Evolutionary conservation across 2,888 invertebrate genomes (phyloP), one percentile per base, ranked within the genome.

Genomic region (Nomada lathburiana): DNA sequence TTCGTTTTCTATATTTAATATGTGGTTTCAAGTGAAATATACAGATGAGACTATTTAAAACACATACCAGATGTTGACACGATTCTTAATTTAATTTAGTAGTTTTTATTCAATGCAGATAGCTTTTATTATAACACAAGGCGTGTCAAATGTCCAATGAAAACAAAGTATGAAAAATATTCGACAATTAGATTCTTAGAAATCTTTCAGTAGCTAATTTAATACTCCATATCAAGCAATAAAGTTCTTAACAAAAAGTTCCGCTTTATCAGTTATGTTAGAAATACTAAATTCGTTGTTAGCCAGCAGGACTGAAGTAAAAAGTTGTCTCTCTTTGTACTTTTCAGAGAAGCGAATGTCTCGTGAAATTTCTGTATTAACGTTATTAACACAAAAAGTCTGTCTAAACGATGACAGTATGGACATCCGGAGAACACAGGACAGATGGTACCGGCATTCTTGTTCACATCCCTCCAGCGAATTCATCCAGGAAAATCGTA

Each of bases 401-500:
- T 52, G 72, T 60, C 29, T 26, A 29, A 42, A 65, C 29, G 47
- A 42, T 60, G 83, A 71, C 72, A 76, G 68, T 47, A 73, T 20
- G 63, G 20, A 57, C 70, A 71, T 42, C 63, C 57, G 13, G 71
- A 20, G 76, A 76, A 60, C 63, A 53, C 70, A 79, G 76, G 64
- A 50, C 74, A 79, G 60, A 63, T 83, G 76, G 64, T 68, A 74
- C 62, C 52, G 83, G 70, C 72, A 71, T 71, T 71, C 68, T 68
- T 73, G 76, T 63, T 57, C 83, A 36, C 72, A 67, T 79, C 80
- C 55, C 72, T 53, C 64, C 20, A 44, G 57, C 73, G 60, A 69
- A 80, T 73, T 67, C 80, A 67, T 71, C 70, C 64, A 29, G 76
- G 57, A 74, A 53, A 76, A 79, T 74, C 74, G 68, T 83, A 86